phyloP scores from a whole-genome alignment of 1,140 invertebrate species.

The Drosophila kurseongensis region DNA sequence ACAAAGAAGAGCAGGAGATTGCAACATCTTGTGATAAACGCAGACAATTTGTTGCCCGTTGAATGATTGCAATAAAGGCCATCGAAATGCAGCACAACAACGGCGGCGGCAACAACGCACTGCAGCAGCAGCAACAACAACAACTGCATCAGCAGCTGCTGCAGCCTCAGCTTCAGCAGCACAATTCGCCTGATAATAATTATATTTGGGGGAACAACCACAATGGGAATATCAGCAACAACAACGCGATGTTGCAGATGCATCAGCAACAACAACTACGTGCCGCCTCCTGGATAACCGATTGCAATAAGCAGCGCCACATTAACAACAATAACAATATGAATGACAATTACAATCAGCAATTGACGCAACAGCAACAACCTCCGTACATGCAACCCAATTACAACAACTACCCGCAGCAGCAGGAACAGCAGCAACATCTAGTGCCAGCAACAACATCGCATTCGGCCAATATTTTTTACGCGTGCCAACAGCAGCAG shows the following conservation, averaged over 20 bases:
- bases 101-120: slow-evolving; percentile 43
- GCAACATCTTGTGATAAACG: slow-evolving; percentile 70
- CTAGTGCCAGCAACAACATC: slow-evolving; percentile 56
- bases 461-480: slow-evolving; percentile 47
- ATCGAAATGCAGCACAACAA: slow-evolving; percentile 75
- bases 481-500: slow-evolving; percentile 33
- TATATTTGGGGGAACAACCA: slow-evolving; percentile 49
- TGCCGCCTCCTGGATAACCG: slow-evolving; percentile 40
- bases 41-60: slow-evolving; percentile 70
- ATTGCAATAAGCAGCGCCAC: slow-evolving; percentile 60
- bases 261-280: slow-evolving; percentile 54
- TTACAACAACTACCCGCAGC: slow-evolving; percentile 45
- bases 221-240: slow-evolving; percentile 14
- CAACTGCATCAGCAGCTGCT: slow-evolving; percentile 28
- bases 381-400: slow-evolving; percentile 37
- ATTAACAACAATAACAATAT: slow-evolving; percentile 55
- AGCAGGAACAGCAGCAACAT: slow-evolving; percentile 56
- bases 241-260: slow-evolving; percentile 41
- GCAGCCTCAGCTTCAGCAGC: slow-evolving; percentile 52
- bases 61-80: slow-evolving; percentile 73
- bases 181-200: slow-evolving; percentile 57
- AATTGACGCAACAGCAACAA: slow-evolving; percentile 55
- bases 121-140: slow-evolving; percentile 45
- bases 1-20: slow-evolving; percentile 31
- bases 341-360: slow-evolving; percentile 69